phyloP scores from a whole-genome alignment of 1,140 invertebrate species.

The Atta texana region DNA sequence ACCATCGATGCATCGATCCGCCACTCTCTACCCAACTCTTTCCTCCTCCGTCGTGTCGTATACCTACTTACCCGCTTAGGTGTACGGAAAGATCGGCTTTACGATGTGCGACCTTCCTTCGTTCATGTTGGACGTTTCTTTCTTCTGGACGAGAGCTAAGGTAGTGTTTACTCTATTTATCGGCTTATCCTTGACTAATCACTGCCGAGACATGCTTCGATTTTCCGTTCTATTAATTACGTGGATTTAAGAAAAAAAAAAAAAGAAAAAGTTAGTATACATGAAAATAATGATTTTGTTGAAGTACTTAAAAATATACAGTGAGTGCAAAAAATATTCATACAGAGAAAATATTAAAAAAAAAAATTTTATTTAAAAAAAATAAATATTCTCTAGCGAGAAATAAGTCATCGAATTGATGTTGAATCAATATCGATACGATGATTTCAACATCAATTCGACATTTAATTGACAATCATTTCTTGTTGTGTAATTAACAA shows the following conservation, averaged over 20 bases:
- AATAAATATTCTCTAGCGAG: too few relatives aligned
- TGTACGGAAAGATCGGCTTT: slow-evolving; percentile 58
- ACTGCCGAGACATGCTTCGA: background rate
- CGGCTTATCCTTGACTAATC: background rate
- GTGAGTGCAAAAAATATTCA: too few relatives aligned
- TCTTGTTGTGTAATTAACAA: too few relatives aligned
- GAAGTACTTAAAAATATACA: too few relatives aligned
- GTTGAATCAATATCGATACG: too few relatives aligned
- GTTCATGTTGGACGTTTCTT: slow-evolving; percentile 30
- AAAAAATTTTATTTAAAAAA: too few relatives aligned
- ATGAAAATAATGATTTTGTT: too few relatives aligned
- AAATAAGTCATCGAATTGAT: too few relatives aligned
- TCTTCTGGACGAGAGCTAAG: slow-evolving; percentile 32
- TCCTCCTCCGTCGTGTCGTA: slow-evolving; percentile 47
- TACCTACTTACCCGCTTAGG: slow-evolving; percentile 61
- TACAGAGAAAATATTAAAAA: too few relatives aligned
- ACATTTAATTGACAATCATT: too few relatives aligned
- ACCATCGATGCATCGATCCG: slow-evolving; percentile 78
- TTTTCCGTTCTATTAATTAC: slow-evolving; percentile 12
- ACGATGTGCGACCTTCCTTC: slow-evolving; percentile 54
- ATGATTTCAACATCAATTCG: too few relatives aligned
- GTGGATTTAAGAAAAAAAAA: background rate
- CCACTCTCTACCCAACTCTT: slow-evolving; percentile 72
- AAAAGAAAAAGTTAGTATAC: background rate
- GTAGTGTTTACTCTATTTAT: background rate